phyloP scores from a whole-genome alignment of 2,888 invertebrate genomes.

The Harpalus rubripes region DNA sequence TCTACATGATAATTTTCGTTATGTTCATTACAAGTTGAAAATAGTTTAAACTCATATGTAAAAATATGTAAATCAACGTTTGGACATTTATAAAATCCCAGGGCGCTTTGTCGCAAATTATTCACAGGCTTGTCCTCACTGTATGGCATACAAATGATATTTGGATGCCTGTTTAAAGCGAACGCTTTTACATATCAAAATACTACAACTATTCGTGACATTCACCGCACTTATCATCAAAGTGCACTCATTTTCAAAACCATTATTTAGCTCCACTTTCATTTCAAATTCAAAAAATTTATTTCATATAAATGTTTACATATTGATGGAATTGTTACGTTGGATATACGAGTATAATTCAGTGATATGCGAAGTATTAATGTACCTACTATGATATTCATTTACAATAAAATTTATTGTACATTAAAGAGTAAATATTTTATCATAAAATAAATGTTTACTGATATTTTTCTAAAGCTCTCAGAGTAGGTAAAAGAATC shows the following conservation, averaged over 20 bases:
- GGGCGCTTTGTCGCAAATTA: conserved; percentile 39
- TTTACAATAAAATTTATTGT: too few relatives aligned
- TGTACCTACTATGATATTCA: too few relatives aligned
- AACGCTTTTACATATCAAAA: not conserved
- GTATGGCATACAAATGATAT: not conserved
- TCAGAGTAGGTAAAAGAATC: too few relatives aligned
- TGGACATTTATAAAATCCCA: conserved; percentile 58
- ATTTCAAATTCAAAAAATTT: not conserved
- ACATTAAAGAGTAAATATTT: too few relatives aligned
- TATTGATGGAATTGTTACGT: too few relatives aligned
- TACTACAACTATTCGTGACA: not conserved
- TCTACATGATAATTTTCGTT: not conserved
- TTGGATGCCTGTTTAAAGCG: conserved; percentile 1
- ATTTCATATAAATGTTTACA: not conserved
- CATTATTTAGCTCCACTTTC: not conserved
- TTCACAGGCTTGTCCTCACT: conserved; percentile 14
- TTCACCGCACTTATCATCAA: not conserved
- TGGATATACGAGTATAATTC: too few relatives aligned
- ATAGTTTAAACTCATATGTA: conserved; percentile 59
- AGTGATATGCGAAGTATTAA: too few relatives aligned
- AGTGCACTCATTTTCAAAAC: not conserved
- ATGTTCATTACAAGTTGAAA: conserved; percentile 49
- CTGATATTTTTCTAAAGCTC: too few relatives aligned
- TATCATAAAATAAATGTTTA: too few relatives aligned
- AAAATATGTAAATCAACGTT: conserved; percentile 53